Evolutionary conservation across 2,888 invertebrate genomes (phyloP), one percentile per base, ranked within the genome.

Genomic region (Cybosia mesomella): DNA sequence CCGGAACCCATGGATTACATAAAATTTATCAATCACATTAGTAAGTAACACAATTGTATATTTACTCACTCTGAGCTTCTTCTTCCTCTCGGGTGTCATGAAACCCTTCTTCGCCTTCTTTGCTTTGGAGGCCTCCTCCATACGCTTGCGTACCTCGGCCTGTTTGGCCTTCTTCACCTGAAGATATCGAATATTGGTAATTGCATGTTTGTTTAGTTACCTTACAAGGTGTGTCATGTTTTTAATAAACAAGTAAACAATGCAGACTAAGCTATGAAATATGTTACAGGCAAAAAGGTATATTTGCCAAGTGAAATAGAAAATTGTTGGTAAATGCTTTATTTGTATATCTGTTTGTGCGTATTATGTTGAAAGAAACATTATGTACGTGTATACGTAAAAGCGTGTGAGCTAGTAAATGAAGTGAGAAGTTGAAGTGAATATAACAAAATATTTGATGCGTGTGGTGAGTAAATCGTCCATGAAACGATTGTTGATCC

Each of bases 101-200:
- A 99, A 99, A 97, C 99, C 99, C 96, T 99, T 99, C 98, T 99
- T 99, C 93, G 98, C 98, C 96, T 99, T 99, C 96, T 99, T 99
- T 92, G 98, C 98, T 94, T 98, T 98, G 94, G 99, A 98, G 95
- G 99, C 98, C 95, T 99, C 99, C 96, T 99, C 99, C 96, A 99
- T 98, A 92, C 99, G 98, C 96, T 98, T 98, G 95, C 99, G 98
- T 95, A 99, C 99, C 95, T 99, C 98, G 93, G 97, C 97, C 96
- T 98, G 98, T 96, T 98, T 99, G 96, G 98, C 98, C 97, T 98
- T 98, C 97, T 98, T 98, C 96, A 98, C 98, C 98, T 98, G 93
- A 79, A 91, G 85, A 92, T 84, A 91, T 78, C 86, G 83, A 85
- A 88, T 71, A 79, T 85, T 83, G 79, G 83, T 89, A 89, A 86